Evolutionary conservation across 2,797 vertebrate genomes (phyloP), one percentile per base, ranked within the genome.

Genomic region (Sciurus carolinensis): DNA sequence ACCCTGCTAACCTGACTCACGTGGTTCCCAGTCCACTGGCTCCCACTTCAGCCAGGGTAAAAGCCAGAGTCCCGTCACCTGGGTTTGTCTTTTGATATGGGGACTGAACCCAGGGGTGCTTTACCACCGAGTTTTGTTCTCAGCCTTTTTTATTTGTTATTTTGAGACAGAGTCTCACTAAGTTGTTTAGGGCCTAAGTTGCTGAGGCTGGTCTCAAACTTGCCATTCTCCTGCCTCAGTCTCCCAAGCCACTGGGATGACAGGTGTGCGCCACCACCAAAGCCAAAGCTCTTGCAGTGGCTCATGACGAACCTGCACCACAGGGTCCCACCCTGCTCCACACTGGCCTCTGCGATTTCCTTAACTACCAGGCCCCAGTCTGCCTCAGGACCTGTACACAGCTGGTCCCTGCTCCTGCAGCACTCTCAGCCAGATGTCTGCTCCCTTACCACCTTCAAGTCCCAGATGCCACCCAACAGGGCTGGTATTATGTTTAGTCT

Each of bases 261-360:
- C 33, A 67, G 33, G 14, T 7, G 6, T 67, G 14, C 33, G 8
- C 33, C 33, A 67, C 33, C 66, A 67, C 57, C 57, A 59, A 59
- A 81, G 22, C 66, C 36, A 57, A 47, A 36, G 66, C n/a, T 36
- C 14, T 80, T 0, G 18, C 18, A 14, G 81, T 0, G 20, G n/a
- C 39, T 59, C 11, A 1, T 0, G 1, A 44, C 13, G 1, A 20
- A 15, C 24, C 7, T 57, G 18, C 18, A 1, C 2, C 4, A 15
- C 0, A 4, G 22, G 81, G 33, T 3, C 24, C 3, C 66, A 11
- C 39, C 13, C 57, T 3, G 54, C 72, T 13, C 81, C 54, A 2
- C 1, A 0, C 10, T 3, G 47, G 50, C 57, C 66, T 54, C 36
- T 3, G 39, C n/a, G 3, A 5, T 30, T 39, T 80, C 66, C n/a